Evolutionary conservation across 2,888 invertebrate genomes (phyloP).

Genomic region (Drosophila cracens): DNA sequence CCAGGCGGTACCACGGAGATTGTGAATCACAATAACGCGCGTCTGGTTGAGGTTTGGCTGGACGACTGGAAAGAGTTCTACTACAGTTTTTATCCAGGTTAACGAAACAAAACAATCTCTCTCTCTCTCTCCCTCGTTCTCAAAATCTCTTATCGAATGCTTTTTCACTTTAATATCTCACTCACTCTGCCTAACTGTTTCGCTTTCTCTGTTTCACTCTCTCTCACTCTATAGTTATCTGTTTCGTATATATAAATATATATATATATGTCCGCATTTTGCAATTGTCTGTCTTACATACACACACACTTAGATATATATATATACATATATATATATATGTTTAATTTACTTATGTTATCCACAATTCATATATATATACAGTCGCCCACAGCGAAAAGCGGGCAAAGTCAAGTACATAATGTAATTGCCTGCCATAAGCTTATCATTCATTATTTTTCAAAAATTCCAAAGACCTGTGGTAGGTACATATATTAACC

Average conservation of each 20-base stretch:
- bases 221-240: slow-evolving; percentile 52
- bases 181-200: slow-evolving; percentile 45
- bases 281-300: slow-evolving; percentile 62
- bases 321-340: slow-evolving; percentile 36
- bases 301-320: slow-evolving; percentile 31
- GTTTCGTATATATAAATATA: slow-evolving; percentile 47
- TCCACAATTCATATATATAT: slow-evolving; percentile 23
- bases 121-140: slow-evolving; percentile 4
- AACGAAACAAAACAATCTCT: slow-evolving; percentile 56
- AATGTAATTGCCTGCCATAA: no score
- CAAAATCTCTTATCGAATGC: slow-evolving; percentile 58
- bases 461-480: no score
- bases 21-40: slow-evolving; percentile 99
- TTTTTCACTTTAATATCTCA: slow-evolving; percentile 54
- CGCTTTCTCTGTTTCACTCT: slow-evolving; percentile 25
- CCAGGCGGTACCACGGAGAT: slow-evolving; percentile 98
- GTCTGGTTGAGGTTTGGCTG: slow-evolving; percentile 99
- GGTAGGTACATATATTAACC: no score
- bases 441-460: no score
- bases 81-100: slow-evolving; percentile 99
- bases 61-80: slow-evolving; percentile 99
- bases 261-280: slow-evolving; percentile 65
- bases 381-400: no score
- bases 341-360: slow-evolving; percentile 56
- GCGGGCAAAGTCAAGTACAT: no score